Evolutionary conservation across 1,140 invertebrate species (phyloP), one percentile per base, ranked within the genome.

Genomic region (Archivesica marissinica): DNA sequence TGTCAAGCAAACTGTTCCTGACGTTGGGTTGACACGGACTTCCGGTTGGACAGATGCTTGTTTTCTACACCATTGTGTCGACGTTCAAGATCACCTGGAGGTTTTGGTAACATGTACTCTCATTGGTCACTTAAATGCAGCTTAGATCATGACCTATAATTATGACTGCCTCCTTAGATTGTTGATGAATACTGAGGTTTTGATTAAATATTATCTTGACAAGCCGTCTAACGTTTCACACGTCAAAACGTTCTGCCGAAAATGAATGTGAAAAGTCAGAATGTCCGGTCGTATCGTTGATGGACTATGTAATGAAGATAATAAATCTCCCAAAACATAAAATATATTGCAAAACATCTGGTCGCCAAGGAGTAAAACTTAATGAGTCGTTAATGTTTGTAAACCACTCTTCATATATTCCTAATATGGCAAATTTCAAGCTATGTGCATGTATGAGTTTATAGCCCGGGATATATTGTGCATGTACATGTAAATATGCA

Each of bases 51-150:
- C 75, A 77, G 75, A 77, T 77, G 75, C 75, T 61, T 59, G 52
- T 23, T 41, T 44, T 77, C 52, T 30, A 39, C n/a, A n/a, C 75
- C 23, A 59, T 77, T 77, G 52, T 77, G 50, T 77, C 75, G 61
- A 44, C 38, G 54, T 59, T 77, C 75, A 39, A 35, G 35, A 76
- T 77, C 75, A 77, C 75, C 75, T 77, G 75, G 75, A 61, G 54
- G 75, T 77, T 61, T 77, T 61, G 59, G 75, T 77, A 77, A 77
- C 75, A 59, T 17, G 54, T 35, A 59, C 75, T 77, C 75, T 77
- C 33, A 59, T 77, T 77, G 75, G 75, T 77, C 75, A 77, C 75
- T 77, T 77, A 77, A 77, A 77, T 77, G 75, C 75, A 77, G 75
- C 75, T 61, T 77, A 77, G 54, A 52, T 41, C 35, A 77, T 77